Evolutionary conservation across 2,113 vertebrate genomes (phyloP), one percentile per base, ranked within the genome.

Genomic region (Arenaria interpres): DNA sequence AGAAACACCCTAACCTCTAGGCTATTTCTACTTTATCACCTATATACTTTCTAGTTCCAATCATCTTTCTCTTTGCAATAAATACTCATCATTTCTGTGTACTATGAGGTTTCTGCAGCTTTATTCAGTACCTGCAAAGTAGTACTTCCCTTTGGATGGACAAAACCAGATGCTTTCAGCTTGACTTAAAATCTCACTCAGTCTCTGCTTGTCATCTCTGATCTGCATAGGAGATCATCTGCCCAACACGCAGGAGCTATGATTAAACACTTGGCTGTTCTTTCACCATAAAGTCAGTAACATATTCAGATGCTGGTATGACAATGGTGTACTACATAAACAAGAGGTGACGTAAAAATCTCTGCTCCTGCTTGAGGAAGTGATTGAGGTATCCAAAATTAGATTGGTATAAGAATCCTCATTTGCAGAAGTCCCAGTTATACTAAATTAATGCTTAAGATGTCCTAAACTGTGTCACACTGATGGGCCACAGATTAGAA

Each of bases 81-180:
- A 66, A 51, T 3, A 3, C 13, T 32, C n/a, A 25, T 66, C 19
- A 12, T 23, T 78, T 79, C 62, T 71, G 21, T 81, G 51, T 56
- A 39, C 37, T 39, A 4, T 35, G 33, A 68, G 79, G 62, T 13
- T 50, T 37, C 53, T 79, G 67, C 35, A 83, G 43, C 14, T 71
- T 81, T 53, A 32, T 1, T 32, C 19, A 67, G 51, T 12, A 64
- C 15, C 60, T 76, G 32, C 93, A 68, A 51, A 90, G 83, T 45
- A 56, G 17, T 1, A 17, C 3, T 53, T 53, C 51, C 60, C n/a
- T 75, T 50, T 0, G 0, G 22, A 68, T 1, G 15, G 57, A 14
- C n/a, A 50, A 0, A 3, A 39, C 53, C 74, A 85, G 69, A 79
- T 43, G 23, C 50, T 69, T 85, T 35, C 74, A 62, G 43, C 48